A percentile compares a stretch with the other conserved stretches of the same genome.
Conservation (phyloP, 2,797 vertebrate species). For the Eutrigla gurnardus region DNA sequence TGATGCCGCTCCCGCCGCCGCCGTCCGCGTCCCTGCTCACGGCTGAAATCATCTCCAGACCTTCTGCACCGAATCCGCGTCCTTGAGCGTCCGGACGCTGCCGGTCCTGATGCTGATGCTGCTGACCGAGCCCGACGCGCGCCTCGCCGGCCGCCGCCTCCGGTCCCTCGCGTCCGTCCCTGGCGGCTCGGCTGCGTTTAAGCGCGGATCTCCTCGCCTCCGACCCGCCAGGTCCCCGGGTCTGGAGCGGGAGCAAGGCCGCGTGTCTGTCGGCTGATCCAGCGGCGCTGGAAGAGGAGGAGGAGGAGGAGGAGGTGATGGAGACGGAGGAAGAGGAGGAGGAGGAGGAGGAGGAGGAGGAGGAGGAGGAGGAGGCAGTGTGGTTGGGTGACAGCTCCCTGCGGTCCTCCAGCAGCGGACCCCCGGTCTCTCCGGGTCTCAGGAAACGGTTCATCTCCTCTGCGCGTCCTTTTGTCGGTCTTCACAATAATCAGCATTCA, state of each 20-base stretch:
- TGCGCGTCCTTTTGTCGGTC: conserved; percentile 87
- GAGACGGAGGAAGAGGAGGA: conserved; percentile 82
- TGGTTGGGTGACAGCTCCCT: conserved; percentile 84
- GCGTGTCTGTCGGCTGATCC: conserved; percentile 77
- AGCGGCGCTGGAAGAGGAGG: conserved; percentile 83
- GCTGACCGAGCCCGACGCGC: conserved; percentile 41
- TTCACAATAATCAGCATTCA: conserved; percentile 95
- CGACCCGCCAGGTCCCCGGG: conserved; percentile 88
- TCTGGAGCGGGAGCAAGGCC: conserved; percentile 75
- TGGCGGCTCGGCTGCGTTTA: conserved; percentile 80
- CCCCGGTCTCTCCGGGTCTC: conserved; percentile 77
- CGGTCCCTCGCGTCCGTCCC: conserved; percentile 89
- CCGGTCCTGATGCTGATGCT: conserved; percentile 11
- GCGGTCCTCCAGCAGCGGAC: conserved; percentile 87
- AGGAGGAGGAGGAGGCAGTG: conserved; percentile 78
- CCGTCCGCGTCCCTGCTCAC: conserved; percentile 62
- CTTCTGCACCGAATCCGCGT: conserved; percentile 54
- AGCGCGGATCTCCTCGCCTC: conserved; percentile 94
- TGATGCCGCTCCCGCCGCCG: conserved; percentile 8
- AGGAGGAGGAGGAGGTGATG: conserved; percentile 75
- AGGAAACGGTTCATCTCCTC: conserved; percentile 93
- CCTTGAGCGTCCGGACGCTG: conserved; percentile 66
- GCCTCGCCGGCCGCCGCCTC: conserved; percentile 66
- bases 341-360: conserved; percentile 81
- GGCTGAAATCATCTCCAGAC: conserved; percentile 70